Evolutionary conservation across 1,140 invertebrate species (phyloP).

Genomic region (Triops cancriformis): DNA sequence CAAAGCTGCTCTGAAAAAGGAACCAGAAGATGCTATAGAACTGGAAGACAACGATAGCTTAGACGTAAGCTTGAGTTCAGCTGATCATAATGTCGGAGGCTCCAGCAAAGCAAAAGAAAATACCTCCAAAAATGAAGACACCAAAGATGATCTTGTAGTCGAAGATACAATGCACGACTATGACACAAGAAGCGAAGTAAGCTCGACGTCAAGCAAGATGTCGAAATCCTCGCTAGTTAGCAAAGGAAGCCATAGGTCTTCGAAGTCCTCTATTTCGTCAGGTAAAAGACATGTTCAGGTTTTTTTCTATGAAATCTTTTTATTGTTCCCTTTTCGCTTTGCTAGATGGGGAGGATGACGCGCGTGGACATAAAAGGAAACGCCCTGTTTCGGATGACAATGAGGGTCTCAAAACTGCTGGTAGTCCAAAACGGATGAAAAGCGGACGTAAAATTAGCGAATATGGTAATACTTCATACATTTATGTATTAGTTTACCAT

Average conservation of each 20-base stretch:
- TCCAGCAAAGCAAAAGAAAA: neutral
- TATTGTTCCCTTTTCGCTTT: neutral
- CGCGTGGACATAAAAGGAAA: conserved; percentile 22
- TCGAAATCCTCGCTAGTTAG: conserved; percentile 54
- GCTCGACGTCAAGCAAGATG: conserved; percentile 53
- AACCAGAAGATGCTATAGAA: conserved; percentile 6
- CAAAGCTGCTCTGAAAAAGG: conserved; percentile 10
- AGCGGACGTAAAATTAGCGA: conserved; percentile 21
- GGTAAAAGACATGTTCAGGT: neutral
- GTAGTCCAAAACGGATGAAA: conserved; percentile 16
- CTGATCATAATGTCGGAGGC: neutral
- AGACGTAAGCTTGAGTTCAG: neutral
- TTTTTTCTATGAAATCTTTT: neutral
- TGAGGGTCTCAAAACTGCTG: neutral
- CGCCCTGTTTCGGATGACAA: conserved; percentile 18
- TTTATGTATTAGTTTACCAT: neutral
- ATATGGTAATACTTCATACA: neutral
- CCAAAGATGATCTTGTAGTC: conserved; percentile 59
- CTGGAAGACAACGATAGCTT: neutral
- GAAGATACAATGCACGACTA: conserved; percentile 42
- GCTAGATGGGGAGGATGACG: conserved; percentile 24
- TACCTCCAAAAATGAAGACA: conserved; percentile 59
- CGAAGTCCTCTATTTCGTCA: conserved; percentile 41
- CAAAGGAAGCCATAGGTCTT: conserved; percentile 63
- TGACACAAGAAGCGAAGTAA: conserved; percentile 68